These are phyloP conservation scores for Poecilia picta DNA, from an alignment of 2,797 vertebrate species.

Conservation along the genomic window DNA sequence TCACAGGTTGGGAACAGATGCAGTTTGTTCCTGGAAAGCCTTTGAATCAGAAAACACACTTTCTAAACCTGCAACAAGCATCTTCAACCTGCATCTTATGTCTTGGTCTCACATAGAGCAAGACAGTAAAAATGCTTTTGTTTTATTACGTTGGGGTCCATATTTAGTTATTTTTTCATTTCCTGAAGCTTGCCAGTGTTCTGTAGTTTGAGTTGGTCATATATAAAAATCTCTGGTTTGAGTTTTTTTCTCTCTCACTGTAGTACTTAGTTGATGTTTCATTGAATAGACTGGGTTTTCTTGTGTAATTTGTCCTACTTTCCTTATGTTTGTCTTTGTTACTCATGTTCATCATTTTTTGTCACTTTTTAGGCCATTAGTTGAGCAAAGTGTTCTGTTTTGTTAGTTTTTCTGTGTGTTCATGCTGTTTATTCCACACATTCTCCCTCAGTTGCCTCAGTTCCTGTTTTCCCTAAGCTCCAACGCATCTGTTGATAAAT, in stretches of 20 bases:
- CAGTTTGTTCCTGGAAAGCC: constrained; percentile 2
- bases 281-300: neutral
- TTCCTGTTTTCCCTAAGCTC: neutral
- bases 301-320: neutral
- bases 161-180: neutral
- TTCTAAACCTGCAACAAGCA: neutral
- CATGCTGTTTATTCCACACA: neutral
- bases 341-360: neutral
- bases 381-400: neutral
- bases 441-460: neutral
- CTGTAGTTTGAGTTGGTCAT: neutral
- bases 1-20: constrained; percentile 4
- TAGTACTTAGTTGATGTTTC: neutral
- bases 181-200: neutral
- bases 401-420: neutral
- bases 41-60: neutral
- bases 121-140: too few relatives aligned
- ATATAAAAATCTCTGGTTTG: neutral
- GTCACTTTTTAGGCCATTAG: neutral
- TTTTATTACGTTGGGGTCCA: neutral
- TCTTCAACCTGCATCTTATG: neutral
- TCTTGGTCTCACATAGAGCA: neutral
- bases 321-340: neutral
- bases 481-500: neutral
- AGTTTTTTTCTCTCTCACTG: neutral